Percentiles rank a stretch among this genome's conserved stretches.
Conservation (phyloP, 2,888 invertebrate genomes). For the Aleiodes leptofemur region DNA sequence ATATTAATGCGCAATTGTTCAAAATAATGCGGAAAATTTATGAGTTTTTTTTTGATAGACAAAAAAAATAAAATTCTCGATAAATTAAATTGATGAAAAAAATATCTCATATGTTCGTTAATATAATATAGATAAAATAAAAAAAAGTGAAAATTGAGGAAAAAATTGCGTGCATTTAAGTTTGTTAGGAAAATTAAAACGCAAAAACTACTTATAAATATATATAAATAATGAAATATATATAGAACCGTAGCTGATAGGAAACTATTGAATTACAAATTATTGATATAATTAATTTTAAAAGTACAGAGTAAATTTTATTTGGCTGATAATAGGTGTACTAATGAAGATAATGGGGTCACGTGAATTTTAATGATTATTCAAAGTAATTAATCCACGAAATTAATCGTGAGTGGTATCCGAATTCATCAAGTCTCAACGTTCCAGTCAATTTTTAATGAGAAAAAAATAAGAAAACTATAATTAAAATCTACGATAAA, state of each 20-base stretch:
- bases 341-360: background rate
- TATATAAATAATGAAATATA: no score
- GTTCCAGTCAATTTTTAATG: conserved; percentile 49
- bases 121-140: conserved; percentile 30
- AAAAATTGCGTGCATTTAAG: background rate
- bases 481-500: background rate
- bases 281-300: background rate
- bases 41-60: background rate
- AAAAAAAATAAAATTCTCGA: background rate
- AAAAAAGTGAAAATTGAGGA: background rate
- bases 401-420: conserved; percentile 41
- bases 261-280: background rate
- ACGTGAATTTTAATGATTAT: conserved; percentile 2
- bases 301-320: background rate
- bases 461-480: background rate
- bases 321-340: conserved; percentile 1
- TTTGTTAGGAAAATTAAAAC: no score
- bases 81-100: background rate
- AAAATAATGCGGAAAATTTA: conserved; percentile 24
- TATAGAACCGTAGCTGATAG: no score
- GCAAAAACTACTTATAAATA: no score
- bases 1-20: background rate
- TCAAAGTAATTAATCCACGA: conserved; percentile 29
- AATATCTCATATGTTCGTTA: conserved; percentile 49
- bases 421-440: conserved; percentile 46